Evolutionary conservation across 2,113 vertebrate species (phyloP).

Genomic region (Polyodon spathula): DNA sequence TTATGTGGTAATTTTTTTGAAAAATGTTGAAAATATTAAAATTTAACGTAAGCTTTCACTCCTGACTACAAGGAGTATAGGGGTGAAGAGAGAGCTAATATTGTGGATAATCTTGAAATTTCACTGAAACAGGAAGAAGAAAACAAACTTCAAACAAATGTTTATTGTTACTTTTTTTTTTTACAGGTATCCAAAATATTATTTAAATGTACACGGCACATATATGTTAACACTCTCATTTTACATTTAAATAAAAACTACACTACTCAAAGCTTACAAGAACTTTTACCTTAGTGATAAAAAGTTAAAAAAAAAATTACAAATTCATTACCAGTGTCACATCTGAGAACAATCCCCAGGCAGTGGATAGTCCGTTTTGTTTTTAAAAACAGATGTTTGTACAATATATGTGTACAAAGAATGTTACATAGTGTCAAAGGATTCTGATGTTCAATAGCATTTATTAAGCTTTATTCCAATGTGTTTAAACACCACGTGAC

Average conservation of each 20-base stretch:
- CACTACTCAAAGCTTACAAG: background rate
- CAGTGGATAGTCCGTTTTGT: background rate
- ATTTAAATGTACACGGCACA: slow-evolving; percentile 8
- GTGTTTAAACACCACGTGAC: no score
- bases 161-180: slow-evolving; percentile 28
- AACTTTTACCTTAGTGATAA: slow-evolving; percentile 4
- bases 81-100: no score
- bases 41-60: no score
- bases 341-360: background rate
- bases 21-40: no score
- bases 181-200: slow-evolving; percentile 24
- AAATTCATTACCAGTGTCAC: background rate
- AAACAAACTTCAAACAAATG: background rate
- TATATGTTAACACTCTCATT: slow-evolving; percentile 1
- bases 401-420: background rate
- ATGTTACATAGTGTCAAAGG: no score
- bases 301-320: slow-evolving; percentile 8
- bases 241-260: slow-evolving; percentile 11
- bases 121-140: no score
- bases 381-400: background rate
- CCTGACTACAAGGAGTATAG: no score
- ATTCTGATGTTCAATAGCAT: no score
- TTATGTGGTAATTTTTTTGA: no score
- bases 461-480: no score
- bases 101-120: no score